phyloP scores from a whole-genome alignment of 2,113 vertebrate genomes.

The Cyprinodon brontotheroides region DNA sequence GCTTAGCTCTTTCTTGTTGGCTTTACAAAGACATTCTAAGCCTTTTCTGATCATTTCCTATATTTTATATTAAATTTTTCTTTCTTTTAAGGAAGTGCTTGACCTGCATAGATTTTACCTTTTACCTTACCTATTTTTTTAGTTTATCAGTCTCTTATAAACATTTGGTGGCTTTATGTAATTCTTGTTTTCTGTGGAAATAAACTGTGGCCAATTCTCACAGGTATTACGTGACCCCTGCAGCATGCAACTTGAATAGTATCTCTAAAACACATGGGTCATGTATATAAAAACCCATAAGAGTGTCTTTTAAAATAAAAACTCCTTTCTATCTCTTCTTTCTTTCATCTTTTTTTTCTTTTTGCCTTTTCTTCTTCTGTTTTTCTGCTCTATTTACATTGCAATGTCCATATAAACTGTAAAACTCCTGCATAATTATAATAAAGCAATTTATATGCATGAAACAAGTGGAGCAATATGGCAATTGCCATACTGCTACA shows the following conservation, averaged over 20 bases:
- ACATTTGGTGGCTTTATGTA: slow-evolving; percentile 17
- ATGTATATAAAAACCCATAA: slow-evolving; percentile 38
- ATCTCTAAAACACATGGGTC: slow-evolving; percentile 37
- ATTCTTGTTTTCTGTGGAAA: background rate
- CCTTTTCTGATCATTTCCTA: slow-evolving; percentile 13
- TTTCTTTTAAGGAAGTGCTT: slow-evolving; percentile 11
- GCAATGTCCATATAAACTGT: too few relatives aligned
- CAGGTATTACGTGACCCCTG: slow-evolving; percentile 8
- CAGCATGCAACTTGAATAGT: slow-evolving; percentile 32
- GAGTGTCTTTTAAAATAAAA: slow-evolving; percentile 12
- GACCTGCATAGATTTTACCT: slow-evolving; percentile 16
- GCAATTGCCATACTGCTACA: too few relatives aligned
- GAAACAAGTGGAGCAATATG: too few relatives aligned
- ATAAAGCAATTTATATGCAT: too few relatives aligned
- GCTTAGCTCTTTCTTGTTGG: slow-evolving; percentile 23
- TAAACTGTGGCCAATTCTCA: slow-evolving; percentile 7
- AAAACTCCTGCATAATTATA: too few relatives aligned
- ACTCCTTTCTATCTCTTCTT: too few relatives aligned
- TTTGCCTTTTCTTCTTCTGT: too few relatives aligned
- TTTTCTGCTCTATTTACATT: too few relatives aligned
- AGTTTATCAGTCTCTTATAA: background rate
- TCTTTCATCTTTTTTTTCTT: too few relatives aligned
- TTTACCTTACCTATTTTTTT: slow-evolving; percentile 7
- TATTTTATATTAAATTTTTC: slow-evolving; percentile 1
- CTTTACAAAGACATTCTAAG: slow-evolving; percentile 23